Base-by-base conservation (phyloP, 2,888 invertebrate genomes). In the Acronicta alni region DNA sequence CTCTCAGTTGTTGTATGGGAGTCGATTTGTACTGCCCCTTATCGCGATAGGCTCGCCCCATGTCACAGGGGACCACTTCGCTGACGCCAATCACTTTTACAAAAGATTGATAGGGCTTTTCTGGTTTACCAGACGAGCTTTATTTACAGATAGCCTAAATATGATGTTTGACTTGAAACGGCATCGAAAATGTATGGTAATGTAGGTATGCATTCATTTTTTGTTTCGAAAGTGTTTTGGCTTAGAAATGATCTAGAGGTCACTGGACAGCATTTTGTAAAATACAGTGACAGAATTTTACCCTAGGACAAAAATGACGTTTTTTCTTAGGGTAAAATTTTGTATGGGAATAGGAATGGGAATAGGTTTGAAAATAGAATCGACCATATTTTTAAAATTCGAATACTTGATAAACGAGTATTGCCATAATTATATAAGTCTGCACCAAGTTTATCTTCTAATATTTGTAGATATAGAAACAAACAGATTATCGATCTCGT, bases 401-500 rank as follows among this genome's bases (percentile, higher is more conserved):
- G 9, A 23, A n/a, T 23, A 23, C 15, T 15, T 3, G 8, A 3
- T 35, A 35, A 38, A 15, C 16, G 16, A 44, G 44, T 30, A 12
- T 30, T 30, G 12, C 30, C 32, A 30, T 18, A 16, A n/a, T 3
- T n/a, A n/a, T n/a, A 32, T 32, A 4, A 5, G 7, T 32, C 14
- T 35, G n/a, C 32, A 32, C 7, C 2, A 0, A 6, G 35, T 7
- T 14, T n/a, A 6, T 6, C 35, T 30, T 30, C 42, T 58, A 44
- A 57, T 53, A 68, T 62, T 62, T 55, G 43, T 35, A 35, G n/a
- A 7, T 48, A 67, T 71, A 44, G 61, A 54, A 67, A 62, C 59
- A 67, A 71, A 71, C 57, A 66, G 46, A 77, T 70, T 72, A 49
- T 48, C 60, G 75, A 49, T 48, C 62, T 77, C 57, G 79, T 78